phyloP scores from a whole-genome alignment of 1,140 invertebrate species.

The Neotoxoptera formosana region DNA sequence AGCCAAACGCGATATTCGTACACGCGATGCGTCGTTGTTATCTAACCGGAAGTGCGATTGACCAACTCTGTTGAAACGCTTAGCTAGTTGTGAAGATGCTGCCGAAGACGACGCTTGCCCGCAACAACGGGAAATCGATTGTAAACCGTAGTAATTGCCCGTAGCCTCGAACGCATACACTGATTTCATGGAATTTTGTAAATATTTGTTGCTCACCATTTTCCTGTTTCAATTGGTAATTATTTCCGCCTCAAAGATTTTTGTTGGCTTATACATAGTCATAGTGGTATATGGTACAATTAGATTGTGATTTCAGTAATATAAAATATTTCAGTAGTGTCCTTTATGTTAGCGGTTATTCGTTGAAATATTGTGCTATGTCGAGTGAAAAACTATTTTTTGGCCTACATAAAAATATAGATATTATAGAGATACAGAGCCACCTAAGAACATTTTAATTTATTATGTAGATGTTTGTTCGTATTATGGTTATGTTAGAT shows the following conservation, averaged over 20 bases:
- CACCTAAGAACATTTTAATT: not conserved
- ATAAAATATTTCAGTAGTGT: not conserved
- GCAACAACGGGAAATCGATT: not conserved
- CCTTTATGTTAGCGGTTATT: not conserved
- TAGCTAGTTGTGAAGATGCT: not conserved
- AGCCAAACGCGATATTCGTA: not conserved
- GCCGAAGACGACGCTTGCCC: not conserved
- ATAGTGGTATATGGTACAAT: not conserved
- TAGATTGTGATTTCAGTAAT: no score
- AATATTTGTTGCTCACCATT: slow-evolving; percentile 57
- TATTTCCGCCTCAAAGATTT: not conserved
- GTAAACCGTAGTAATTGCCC: slow-evolving; percentile 4
- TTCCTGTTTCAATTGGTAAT: slow-evolving; percentile 59
- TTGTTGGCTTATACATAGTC: not conserved
- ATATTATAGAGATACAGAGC: not conserved
- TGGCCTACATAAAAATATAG: not conserved
- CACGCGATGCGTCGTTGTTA: not conserved
- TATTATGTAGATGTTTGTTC: not conserved
- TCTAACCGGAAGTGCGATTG: not conserved
- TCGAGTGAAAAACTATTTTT: not conserved
- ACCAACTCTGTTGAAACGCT: not conserved
- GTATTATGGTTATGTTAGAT: not conserved
- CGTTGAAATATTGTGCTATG: not conserved
- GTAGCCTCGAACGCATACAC: not conserved
- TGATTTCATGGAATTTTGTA: slow-evolving; percentile 59